Percentiles rank a stretch among this genome's conserved stretches.
phyloP scores from a whole-genome alignment of 2,888 invertebrate genomes.

The Ernsta delagoae region DNA sequence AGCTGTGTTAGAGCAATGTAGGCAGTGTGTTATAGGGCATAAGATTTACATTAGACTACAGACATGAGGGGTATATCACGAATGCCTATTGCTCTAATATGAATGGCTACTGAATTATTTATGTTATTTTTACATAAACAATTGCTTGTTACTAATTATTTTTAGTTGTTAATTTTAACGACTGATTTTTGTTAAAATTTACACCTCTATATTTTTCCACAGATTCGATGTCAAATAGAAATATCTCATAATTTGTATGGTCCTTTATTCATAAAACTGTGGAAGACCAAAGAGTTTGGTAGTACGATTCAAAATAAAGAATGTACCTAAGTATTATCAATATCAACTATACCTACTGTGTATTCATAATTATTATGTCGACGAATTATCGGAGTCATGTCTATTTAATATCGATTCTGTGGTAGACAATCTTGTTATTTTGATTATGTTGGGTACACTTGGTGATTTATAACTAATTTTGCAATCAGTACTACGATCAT shows the following conservation, averaged over 20 bases:
- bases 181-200: conserved; percentile 26
- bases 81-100: too few species aligned
- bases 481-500: too few species aligned
- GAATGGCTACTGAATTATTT: too few species aligned
- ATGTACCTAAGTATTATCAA: neutral
- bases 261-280: neutral
- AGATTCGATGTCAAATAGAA: conserved; percentile 11
- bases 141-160: conserved; percentile 39
- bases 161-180: conserved; percentile 30
- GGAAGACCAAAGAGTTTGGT: neutral
- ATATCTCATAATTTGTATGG: neutral
- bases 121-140: conserved; percentile 38
- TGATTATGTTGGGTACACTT: too few species aligned
- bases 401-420: conserved; percentile 14
- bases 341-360: too few species aligned
- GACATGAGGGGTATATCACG: neutral
- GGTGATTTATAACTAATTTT: too few species aligned
- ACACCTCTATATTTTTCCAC: conserved; percentile 6
- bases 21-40: neutral
- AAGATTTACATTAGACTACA: neutral
- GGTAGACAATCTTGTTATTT: conserved; percentile 18
- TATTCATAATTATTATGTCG: neutral
- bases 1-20: conserved; percentile 7
- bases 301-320: neutral
- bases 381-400: neutral